phyloP scores from a whole-genome alignment of 2,797 vertebrate species.

The Clarias pachynema region DNA sequence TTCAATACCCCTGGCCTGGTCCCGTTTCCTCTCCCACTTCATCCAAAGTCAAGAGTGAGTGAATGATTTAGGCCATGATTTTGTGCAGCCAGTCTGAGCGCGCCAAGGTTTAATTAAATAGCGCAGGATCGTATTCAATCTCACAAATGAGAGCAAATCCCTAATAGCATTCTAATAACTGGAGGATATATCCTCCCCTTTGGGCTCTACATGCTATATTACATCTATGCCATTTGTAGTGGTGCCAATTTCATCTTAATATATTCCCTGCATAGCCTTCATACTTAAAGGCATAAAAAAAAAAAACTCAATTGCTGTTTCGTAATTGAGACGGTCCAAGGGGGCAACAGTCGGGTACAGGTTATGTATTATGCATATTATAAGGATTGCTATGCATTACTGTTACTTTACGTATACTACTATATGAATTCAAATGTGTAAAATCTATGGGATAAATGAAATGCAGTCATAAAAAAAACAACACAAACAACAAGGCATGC shows the following conservation, averaged over 20 bases:
- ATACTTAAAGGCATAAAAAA: slow-evolving; percentile 14
- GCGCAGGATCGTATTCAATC: slow-evolving; percentile 39
- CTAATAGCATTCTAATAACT: slow-evolving; percentile 47
- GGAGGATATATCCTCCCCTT: slow-evolving; percentile 37
- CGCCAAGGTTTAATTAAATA: slow-evolving; percentile 46
- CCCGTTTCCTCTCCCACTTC: slow-evolving; percentile 3
- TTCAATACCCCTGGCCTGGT: slow-evolving; percentile 12
- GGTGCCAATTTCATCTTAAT: slow-evolving; percentile 29
- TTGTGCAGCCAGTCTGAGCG: slow-evolving; percentile 22
- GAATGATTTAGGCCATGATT: slow-evolving; percentile 32
- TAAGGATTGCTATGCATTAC: slow-evolving; percentile 7
- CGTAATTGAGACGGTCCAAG: slow-evolving; percentile 8
- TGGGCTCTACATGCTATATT: slow-evolving; percentile 40
- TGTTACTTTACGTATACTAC: slow-evolving; percentile 47
- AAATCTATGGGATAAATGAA: slow-evolving; percentile 68
- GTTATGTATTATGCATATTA: slow-evolving; percentile 26
- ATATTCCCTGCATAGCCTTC: slow-evolving; percentile 33
- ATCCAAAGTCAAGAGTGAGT: slow-evolving; percentile 26
- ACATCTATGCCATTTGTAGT: slow-evolving; percentile 36
- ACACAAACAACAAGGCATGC: slow-evolving; percentile 58
- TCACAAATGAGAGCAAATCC: slow-evolving; percentile 47
- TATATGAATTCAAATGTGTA: slow-evolving; percentile 65
- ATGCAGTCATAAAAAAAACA: slow-evolving; percentile 39
- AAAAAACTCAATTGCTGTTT: slow-evolving; percentile 13
- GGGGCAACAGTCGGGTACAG: not conserved